A percentile compares a stretch with the other conserved stretches of the same genome.
phyloP scores from a whole-genome alignment of 2,888 invertebrate species.

The Eristalis tenax region DNA sequence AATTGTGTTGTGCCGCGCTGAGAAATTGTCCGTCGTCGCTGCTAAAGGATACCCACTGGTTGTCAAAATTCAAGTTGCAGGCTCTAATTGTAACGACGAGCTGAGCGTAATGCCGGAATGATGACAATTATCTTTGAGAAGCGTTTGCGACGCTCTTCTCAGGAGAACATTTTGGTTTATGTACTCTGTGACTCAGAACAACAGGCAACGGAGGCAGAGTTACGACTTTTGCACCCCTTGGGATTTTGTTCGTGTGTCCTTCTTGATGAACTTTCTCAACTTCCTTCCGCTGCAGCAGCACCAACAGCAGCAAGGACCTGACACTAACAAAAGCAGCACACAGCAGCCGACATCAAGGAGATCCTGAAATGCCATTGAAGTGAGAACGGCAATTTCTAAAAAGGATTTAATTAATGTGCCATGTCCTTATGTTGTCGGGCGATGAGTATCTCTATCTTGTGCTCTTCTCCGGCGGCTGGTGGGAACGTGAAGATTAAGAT shows the following conservation, averaged over 20 bases:
- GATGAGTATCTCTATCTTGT: constrained; percentile 35
- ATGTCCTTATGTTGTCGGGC: constrained; percentile 38
- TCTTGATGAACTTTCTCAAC: constrained; percentile 40
- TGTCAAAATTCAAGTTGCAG: constrained; percentile 58
- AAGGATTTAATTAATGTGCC: constrained; percentile 64
- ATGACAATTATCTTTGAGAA: constrained; percentile 45
- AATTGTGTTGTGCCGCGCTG: constrained; percentile 62
- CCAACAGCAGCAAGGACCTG: constrained; percentile 12
- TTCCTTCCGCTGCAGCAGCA: constrained; percentile 47
- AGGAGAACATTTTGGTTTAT: constrained; percentile 27
- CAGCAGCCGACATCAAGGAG: constrained; percentile 26
- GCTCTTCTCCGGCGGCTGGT: background rate
- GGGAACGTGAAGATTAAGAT: constrained; percentile 1
- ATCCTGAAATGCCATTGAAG: constrained; percentile 16
- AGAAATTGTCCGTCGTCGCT: constrained; percentile 22
- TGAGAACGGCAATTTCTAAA: constrained; percentile 45
- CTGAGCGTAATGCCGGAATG: constrained; percentile 31
- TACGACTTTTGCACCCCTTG: constrained; percentile 46
- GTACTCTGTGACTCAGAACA: constrained; percentile 25
- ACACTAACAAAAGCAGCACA: constrained; percentile 11
- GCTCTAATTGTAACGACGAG: constrained; percentile 35
- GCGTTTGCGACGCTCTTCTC: constrained; percentile 11
- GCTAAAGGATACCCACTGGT: constrained; percentile 29
- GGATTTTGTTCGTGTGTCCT: constrained; percentile 35
- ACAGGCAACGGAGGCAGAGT: background rate